These are phyloP conservation scores for Heliangelus exortis DNA, from an alignment of 2,797 vertebrate genomes.

Conservation along the genomic window DNA sequence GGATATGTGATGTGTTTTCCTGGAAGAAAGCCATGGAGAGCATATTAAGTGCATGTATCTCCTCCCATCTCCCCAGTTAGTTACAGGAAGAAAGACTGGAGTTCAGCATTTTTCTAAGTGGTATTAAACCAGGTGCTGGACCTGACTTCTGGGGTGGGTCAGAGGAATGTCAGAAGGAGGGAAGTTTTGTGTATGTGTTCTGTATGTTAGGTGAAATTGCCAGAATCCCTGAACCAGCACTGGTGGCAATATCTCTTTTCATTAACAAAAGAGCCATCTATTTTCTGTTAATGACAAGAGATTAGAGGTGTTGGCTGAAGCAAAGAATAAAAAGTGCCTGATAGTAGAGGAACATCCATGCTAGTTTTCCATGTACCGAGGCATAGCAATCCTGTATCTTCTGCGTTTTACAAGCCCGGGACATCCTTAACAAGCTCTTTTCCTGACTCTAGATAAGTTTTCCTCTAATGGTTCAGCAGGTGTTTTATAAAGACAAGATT, in stretches of 20 bases:
- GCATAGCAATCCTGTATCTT: neutral
- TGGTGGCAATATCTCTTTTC: neutral
- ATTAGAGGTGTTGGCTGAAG: neutral
- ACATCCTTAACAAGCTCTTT: neutral
- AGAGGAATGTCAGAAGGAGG: neutral
- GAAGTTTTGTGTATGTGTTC: neutral
- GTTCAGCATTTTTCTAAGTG: neutral
- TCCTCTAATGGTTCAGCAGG: neutral
- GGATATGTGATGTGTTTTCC: constrained; percentile 44
- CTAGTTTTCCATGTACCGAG: neutral
- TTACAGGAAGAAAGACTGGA: constrained; percentile 10
- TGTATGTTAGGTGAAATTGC: neutral
- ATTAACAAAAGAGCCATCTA: neutral
- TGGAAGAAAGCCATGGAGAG: constrained; percentile 28
- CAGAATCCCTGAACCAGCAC: neutral
- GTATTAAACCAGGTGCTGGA: neutral
- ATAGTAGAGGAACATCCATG: neutral
- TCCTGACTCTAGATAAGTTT: neutral
- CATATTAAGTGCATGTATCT: neutral
- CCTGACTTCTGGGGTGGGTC: neutral
- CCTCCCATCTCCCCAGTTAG: neutral
- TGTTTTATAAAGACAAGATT: neutral
- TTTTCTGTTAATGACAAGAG: neutral
- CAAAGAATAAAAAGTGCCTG: neutral
- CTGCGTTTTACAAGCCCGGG: neutral